These are phyloP conservation scores for Dendrolimus pini DNA, from an alignment of 2,888 invertebrate genomes.

Conservation along the genomic window DNA sequence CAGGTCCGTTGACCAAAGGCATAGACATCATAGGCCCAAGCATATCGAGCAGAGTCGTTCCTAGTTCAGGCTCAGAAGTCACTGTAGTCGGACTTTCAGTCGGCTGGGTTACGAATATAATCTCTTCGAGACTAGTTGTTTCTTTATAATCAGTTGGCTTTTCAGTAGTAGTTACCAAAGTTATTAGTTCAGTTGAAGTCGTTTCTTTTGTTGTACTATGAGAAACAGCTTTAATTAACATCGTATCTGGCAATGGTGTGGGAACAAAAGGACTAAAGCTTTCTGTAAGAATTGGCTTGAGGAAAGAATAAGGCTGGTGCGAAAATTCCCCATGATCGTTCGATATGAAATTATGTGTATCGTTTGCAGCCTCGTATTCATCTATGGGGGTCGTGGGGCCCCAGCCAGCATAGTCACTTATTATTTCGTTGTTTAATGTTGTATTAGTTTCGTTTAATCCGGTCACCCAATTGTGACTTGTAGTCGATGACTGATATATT, in stretches of 20 bases:
- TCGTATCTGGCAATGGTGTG: conserved; percentile 42
- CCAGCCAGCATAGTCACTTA: conserved; percentile 69
- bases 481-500: conserved; percentile 79
- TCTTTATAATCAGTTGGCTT: conserved; percentile 34
- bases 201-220: conserved; percentile 20
- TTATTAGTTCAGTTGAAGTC: conserved; percentile 33
- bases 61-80: conserved; percentile 25
- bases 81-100: conserved; percentile 19
- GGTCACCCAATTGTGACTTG: conserved; percentile 62
- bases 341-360: conserved; percentile 56
- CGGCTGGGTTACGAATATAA: conserved; percentile 23
- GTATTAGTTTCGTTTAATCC: conserved; percentile 42
- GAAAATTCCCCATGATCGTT: conserved; percentile 38
- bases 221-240: conserved; percentile 2
- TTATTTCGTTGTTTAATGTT: conserved; percentile 41
- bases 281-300: conserved; percentile 52
- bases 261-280: conserved; percentile 44
- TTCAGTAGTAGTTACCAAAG: conserved; percentile 32
- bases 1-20: conserved; percentile 57
- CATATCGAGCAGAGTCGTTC: conserved; percentile 52
- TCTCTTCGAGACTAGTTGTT: conserved; percentile 35
- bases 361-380: conserved; percentile 40
- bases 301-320: conserved; percentile 50
- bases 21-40: conserved; percentile 64
- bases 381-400: conserved; percentile 63